Evolutionary conservation across 2,797 vertebrate genomes (phyloP), one percentile per base, ranked within the genome.

Genomic region (Benthosema pterotum): DNA sequence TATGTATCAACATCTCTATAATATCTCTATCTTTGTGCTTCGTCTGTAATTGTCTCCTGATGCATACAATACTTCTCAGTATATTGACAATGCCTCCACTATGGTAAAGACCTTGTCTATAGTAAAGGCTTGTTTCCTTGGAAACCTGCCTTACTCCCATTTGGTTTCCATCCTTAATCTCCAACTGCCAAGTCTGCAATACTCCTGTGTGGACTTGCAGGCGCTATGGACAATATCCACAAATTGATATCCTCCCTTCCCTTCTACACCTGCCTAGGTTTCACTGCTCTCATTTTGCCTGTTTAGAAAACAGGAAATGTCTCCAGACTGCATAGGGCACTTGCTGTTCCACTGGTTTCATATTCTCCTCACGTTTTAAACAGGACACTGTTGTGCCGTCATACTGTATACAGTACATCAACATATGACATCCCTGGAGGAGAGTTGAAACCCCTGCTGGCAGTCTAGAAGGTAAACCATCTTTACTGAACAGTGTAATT

Each of bases 111-210:
- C 68, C 51, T 56, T 67, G 51, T 78, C 63, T 60, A 57, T 43
- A 55, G 74, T 61, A 46, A n/a, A 71, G 58, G 72, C 71, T 47
- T 11, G 85, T 89, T 87, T 74, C 82, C 87, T 72, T 88, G 87
- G 86, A 88, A 86, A 87, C 83, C 7, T 63, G 67, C 60, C 58
- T 25, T 57, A 38, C 57, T 65, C 67, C 59, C 60, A 67, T 51
- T 42, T 54, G 49, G 69, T 60, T 70, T 71, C 52, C 57, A 38
- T 46, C 71, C 86, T 75, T 86, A 65, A 87, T 80, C 74, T 84
- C 25, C 62, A 65, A 13, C 18, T 54, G 62, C 71, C 69, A 22
- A 2, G 4, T n/a, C n/a, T n/a, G n/a, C n/a, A 2, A 22, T 13
- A 12, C 49, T 45, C 47, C 60, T 67, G 25, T 61, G 55, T 63